A percentile compares a stretch with the other conserved stretches of the same genome.
These are phyloP conservation scores for Aphidius colemani DNA, from an alignment of 2,888 invertebrate species.

Conservation along the genomic window DNA sequence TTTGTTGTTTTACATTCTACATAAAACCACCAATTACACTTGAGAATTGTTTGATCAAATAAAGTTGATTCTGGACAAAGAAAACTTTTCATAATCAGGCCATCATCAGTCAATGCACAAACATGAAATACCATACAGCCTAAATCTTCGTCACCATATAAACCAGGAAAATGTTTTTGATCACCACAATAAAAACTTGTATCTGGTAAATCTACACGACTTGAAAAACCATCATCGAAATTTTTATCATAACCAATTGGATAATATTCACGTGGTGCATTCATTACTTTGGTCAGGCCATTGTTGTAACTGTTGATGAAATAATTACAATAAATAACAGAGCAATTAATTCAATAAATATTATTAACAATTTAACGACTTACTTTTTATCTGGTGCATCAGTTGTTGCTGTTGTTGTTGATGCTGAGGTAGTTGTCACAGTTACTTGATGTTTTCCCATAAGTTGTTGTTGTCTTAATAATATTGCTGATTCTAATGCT, in stretches of 20 bases:
- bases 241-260: conserved; percentile 88
- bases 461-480: conserved; percentile 72
- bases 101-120: conserved; percentile 86
- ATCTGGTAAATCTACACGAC: conserved; percentile 81
- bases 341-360: not conserved
- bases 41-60: conserved; percentile 88
- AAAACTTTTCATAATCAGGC: conserved; percentile 88
- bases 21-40: conserved; percentile 95
- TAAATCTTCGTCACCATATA: conserved; percentile 85
- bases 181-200: conserved; percentile 85
- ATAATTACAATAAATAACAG: not conserved
- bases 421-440: conserved; percentile 61
- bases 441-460: conserved; percentile 65
- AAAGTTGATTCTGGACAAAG: conserved; percentile 88
- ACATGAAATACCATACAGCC: conserved; percentile 95
- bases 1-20: conserved; percentile 85
- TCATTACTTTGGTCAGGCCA: conserved; percentile 75
- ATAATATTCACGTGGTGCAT: conserved; percentile 86
- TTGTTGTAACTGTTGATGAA: conserved; percentile 47
- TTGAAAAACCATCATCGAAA: conserved; percentile 85
- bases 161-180: conserved; percentile 88
- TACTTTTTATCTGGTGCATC: conserved; percentile 49
- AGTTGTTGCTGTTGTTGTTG: conserved; percentile 60
- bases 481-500: conserved; percentile 76
- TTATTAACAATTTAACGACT: not conserved